Evolutionary conservation across 2,797 vertebrate genomes (phyloP).

Genomic region (Diplodus puntazzo): DNA sequence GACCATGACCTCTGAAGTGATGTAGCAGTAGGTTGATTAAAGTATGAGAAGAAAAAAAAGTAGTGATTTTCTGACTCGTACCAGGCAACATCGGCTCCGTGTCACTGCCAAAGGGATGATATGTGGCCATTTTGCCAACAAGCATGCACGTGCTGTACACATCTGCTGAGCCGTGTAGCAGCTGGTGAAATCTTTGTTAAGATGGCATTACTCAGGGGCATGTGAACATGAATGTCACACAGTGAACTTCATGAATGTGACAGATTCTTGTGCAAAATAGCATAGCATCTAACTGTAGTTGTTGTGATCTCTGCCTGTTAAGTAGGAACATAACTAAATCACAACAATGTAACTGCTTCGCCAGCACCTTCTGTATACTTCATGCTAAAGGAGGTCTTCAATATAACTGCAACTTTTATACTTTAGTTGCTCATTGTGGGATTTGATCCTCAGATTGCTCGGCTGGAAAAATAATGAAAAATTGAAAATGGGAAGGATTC

Average conservation of each 20-base stretch:
- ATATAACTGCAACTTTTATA: not conserved
- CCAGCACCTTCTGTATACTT: not conserved
- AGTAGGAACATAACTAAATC: not conserved
- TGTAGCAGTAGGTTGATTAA: not conserved
- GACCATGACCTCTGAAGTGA: not conserved
- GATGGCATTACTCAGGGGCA: not conserved
- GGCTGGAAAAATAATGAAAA: not conserved
- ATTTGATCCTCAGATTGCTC: not conserved
- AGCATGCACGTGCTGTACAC: constrained; percentile 41
- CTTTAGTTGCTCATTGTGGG: not conserved
- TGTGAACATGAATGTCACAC: constrained; percentile 4
- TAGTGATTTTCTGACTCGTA: not conserved
- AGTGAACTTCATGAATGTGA: constrained; percentile 10
- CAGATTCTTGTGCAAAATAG: constrained; percentile 10
- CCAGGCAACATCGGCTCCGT: not conserved
- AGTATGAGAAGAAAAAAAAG: not conserved
- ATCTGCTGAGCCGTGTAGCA: constrained; percentile 30
- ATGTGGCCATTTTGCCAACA: not conserved
- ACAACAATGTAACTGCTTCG: not conserved
- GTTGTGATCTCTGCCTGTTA: constrained; percentile 21
- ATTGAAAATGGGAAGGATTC: constrained; percentile 43
- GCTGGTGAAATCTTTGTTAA: constrained; percentile 13
- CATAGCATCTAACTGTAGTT: constrained; percentile 4
- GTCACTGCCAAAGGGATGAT: not conserved
- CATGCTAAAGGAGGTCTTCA: not conserved